Base-by-base conservation (phyloP, 2,113 vertebrate genomes). In the Tretioscincus oriximinensis region DNA sequence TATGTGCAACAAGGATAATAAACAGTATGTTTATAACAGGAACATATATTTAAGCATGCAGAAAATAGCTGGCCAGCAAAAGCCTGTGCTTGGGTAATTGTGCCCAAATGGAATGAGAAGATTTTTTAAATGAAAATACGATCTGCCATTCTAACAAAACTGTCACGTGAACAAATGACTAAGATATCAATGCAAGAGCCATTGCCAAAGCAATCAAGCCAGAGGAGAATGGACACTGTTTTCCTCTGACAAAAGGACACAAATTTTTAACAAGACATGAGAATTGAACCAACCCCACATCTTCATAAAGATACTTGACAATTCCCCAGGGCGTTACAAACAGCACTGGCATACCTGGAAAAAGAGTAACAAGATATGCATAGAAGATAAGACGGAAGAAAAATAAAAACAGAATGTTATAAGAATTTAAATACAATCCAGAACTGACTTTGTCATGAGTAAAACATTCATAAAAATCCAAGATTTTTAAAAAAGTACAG, bases 291-390 rank as follows among this genome's bases (percentile, higher is more conserved):
- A 92, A 97, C 97, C 96, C 94, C 83, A 96, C 95, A 64, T 97
- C 96, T 93, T 97, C 97, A 88, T 96, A 96, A 80, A 96, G 94
- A 88, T 97, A 96, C 90, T 96, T 97, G 88, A 97, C 93, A 83
- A 96, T 86, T 84, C 95, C 94, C 97, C 97, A 97, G 85, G 96
- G 96, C 74, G 93, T 88, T 78, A 97, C 96, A 93, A 97, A 97
- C 87, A 97, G 93, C 94, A 97, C 89, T 80, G 97, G 97, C 8
- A 96, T 92, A 88, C 96, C 97, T 97, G 80, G 51, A 87, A 89
- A 89, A 74, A 94, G 73, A 92, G 74, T 89, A 74, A 90, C 81
- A 76, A 93, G 79, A 88, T 73, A 92, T 77, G 88, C 80, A 87
- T 84, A 86, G 86, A 89, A 61, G 88, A 4, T 76, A 81, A 82